A percentile compares a stretch with the other conserved stretches of the same genome.
These are phyloP conservation scores for Yasuhikotakia modesta DNA, from an alignment of 2,797 vertebrate genomes.

Conservation along the genomic window DNA sequence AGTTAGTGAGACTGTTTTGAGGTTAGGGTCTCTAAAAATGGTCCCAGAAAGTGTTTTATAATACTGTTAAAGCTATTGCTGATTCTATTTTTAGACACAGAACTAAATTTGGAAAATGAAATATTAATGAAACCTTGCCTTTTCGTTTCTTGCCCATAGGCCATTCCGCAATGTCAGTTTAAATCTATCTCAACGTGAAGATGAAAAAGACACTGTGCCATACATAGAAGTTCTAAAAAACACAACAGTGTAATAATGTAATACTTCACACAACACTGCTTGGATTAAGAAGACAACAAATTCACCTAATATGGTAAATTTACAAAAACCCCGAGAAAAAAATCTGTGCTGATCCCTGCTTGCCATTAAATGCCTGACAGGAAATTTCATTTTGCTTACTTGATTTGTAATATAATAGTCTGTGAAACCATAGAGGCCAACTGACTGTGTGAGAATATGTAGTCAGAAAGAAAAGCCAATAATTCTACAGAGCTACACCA, in stretches of 20 bases:
- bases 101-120: slow-evolving; percentile 22
- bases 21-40: slow-evolving; percentile 9
- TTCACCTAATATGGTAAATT: slow-evolving; percentile 50
- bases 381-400: slow-evolving; percentile 42
- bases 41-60: slow-evolving; percentile 13
- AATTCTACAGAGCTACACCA: slow-evolving; percentile 49
- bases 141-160: not conserved
- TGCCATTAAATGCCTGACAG: slow-evolving; percentile 43
- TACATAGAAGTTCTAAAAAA: slow-evolving; percentile 8
- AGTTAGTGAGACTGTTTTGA: not conserved
- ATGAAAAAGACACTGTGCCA: slow-evolving; percentile 11
- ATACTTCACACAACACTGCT: slow-evolving; percentile 24
- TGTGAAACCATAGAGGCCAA: slow-evolving; percentile 37
- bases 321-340: slow-evolving; percentile 42
- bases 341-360: slow-evolving; percentile 47
- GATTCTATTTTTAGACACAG: slow-evolving; percentile 11
- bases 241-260: not conserved
- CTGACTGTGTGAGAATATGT: slow-evolving; percentile 23
- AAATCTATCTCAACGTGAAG: slow-evolving; percentile 1
- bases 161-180: not conserved
- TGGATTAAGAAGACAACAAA: slow-evolving; percentile 17
- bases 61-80: not conserved
- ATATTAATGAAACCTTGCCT: not conserved
- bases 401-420: slow-evolving; percentile 42
- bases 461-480: slow-evolving; percentile 51